Base-by-base conservation (phyloP, 1,140 invertebrate genomes). In the Drosophila funebris region DNA sequence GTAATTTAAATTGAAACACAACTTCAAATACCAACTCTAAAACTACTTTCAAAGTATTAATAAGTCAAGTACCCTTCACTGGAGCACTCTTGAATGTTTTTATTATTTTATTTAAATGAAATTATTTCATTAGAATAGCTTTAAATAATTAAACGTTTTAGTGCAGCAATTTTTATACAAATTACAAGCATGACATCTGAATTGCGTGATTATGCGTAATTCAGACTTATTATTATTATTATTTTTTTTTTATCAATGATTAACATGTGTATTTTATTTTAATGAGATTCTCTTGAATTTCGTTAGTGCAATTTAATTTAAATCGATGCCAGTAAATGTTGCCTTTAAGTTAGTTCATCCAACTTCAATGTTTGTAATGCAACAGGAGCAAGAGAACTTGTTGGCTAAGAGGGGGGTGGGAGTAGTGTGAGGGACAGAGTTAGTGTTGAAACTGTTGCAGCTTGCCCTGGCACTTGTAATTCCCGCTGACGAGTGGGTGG, bases 401-500 rank as follows among this genome's bases (percentile, higher is more conserved):
- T n/a, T n/a, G 27, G 8, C 2, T 3, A 9, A 52, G 56, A 58
- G 63, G 43, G 14, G 44, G 64, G 22, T n/a, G 14, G 29, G 14
- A 53, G 33, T 31, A 68, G 33, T 18, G 22, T 36, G 44, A 68
- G 22, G 11, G 22, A 3, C 6, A 9, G 46, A 20, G 13, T 6
- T 11, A 22, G 43, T 46, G 43, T n/a, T n/a, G 11, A 24, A 14
- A 29, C 22, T 13, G 41, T 41, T 60, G 57, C 54, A 66, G 62
- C 53, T 68, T 13, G 14, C 9, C 36, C 13, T 4, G 27, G 27
- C 14, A 31, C 31, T 37, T 14, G 64, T 66, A 52, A 43, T 61
- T 71, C 11, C 61, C 57, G 62, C 77, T 78, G 81, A 81, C 77
- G 82, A 85, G n/a, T n/a, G n/a, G n/a, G n/a, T n/a, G n/a, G n/a